phyloP scores from a whole-genome alignment of 2,113 vertebrate species.

The Sminthopsis crassicaudata region DNA sequence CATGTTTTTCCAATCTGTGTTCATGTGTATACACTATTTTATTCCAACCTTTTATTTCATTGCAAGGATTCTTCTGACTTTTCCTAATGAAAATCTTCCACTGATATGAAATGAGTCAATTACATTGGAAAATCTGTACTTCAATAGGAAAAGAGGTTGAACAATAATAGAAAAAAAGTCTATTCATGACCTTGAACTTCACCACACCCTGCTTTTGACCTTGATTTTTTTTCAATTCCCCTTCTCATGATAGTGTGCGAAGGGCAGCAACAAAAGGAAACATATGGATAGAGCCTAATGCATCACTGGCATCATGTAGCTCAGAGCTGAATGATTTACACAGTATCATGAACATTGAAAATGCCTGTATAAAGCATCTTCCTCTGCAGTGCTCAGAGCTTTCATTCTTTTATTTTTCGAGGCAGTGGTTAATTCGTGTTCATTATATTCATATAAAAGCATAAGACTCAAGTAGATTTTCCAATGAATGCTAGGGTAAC shows the following conservation, averaged over 20 bases:
- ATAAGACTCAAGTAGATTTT: slow-evolving; percentile 25
- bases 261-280: slow-evolving; percentile 28
- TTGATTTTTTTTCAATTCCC: slow-evolving; percentile 12
- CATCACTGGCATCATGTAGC: slow-evolving; percentile 11
- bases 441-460: slow-evolving; percentile 12
- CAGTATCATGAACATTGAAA: neutral
- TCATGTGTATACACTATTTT: slow-evolving; percentile 20
- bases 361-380: neutral
- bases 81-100: neutral
- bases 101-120: slow-evolving; percentile 22
- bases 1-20: slow-evolving; percentile 29
- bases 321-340: neutral
- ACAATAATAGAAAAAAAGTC: slow-evolving; percentile 37
- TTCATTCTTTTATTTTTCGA: neutral
- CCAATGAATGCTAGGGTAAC: neutral
- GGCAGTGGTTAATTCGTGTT: slow-evolving; percentile 1
- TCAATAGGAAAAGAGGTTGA: slow-evolving; percentile 44
- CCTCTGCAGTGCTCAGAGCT: slow-evolving; percentile 1
- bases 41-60: slow-evolving; percentile 41
- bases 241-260: neutral
- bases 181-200: slow-evolving; percentile 47
- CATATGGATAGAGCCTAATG: slow-evolving; percentile 5
- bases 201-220: neutral
- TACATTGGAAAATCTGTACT: slow-evolving; percentile 28
- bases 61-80: slow-evolving; percentile 19